Evolutionary conservation across 2,113 vertebrate species (phyloP).

Genomic region (Eublepharis macularius): DNA sequence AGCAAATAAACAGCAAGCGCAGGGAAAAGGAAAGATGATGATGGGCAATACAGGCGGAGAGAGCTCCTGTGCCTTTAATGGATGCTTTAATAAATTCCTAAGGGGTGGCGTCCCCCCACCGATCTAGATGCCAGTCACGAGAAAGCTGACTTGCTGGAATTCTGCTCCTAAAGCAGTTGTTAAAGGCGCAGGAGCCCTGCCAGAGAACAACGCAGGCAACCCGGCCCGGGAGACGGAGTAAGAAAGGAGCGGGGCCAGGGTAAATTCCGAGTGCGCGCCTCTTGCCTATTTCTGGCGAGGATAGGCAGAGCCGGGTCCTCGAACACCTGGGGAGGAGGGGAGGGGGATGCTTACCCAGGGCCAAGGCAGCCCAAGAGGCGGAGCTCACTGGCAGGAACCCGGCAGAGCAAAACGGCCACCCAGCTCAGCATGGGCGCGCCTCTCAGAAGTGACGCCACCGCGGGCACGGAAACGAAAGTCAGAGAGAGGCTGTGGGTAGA

Average conservation of each 20-base stretch:
- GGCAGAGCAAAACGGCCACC: background rate
- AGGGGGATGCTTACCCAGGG: background rate
- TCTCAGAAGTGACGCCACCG: background rate
- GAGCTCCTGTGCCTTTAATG: background rate
- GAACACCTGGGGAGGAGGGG: fast-evolving
- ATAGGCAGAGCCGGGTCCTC: background rate
- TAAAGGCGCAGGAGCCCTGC: background rate
- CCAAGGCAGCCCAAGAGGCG: background rate
- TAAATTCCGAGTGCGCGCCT: too few species aligned
- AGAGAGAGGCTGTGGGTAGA: too few species aligned
- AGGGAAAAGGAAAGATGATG: too few species aligned
- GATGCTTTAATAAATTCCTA: background rate
- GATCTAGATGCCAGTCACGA: too few species aligned
- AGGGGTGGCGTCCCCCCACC: background rate
- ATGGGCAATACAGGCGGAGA: too few species aligned
- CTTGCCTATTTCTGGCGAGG: background rate
- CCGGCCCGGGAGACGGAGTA: background rate
- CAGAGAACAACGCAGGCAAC: background rate
- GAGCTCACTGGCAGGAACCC: background rate
- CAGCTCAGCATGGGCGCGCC: background rate
- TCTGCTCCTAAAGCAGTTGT: background rate
- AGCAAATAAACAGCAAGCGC: too few species aligned
- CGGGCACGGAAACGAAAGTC: too few species aligned
- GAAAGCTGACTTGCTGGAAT: background rate
- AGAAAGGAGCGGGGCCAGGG: too few species aligned